Base-by-base conservation (phyloP, 2,113 vertebrate species). In the Carassius gibelio region DNA sequence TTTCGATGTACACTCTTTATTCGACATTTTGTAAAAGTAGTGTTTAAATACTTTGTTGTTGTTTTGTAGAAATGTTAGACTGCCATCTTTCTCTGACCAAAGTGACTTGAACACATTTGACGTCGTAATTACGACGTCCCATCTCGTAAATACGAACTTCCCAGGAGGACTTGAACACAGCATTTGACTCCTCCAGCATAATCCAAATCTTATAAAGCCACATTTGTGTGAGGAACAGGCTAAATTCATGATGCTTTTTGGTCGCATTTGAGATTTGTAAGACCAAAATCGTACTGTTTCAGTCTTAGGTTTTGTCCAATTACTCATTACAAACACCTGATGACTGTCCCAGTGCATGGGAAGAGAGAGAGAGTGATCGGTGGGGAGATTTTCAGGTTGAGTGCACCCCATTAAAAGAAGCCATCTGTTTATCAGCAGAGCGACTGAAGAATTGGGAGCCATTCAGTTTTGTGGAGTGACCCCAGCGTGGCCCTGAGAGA, bases 381-480 rank as follows among this genome's bases (percentile, higher is more conserved):
- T 66, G 83, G 82, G 23, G 74, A 45, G 81, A 89, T 90, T 87
- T 91, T 91, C 88, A 92, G 91, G 90, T 87, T 91, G 91, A 91
- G 66, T 85, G 85, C 88, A 87, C 85, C 85, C 90, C 76, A 88
- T 88, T 91, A 91, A 89, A 87, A 86, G 86, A 84, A 88, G 91
- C 91, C 89, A 91, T 91, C 90, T 92, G 91, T 90, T 91, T 89
- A 88, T 89, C 83, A 83, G 80, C 78, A 57, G 82, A 85, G 74
- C 81, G 84, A 79, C 75, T 72, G 85, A 87, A 81, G 83, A 83
- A 84, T 84, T 66, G 83, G 84, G 85, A 72, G 74, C 85, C 68
- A 88, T 85, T 89, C 80, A 87, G 69, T 84, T 88, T 84, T 85
- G 88, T 86, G 84, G 82, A 66, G 72, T 76, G 83, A 83, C 76